Base-by-base conservation (phyloP, 2,113 vertebrate species). In the Coryphaenoides rupestris region DNA sequence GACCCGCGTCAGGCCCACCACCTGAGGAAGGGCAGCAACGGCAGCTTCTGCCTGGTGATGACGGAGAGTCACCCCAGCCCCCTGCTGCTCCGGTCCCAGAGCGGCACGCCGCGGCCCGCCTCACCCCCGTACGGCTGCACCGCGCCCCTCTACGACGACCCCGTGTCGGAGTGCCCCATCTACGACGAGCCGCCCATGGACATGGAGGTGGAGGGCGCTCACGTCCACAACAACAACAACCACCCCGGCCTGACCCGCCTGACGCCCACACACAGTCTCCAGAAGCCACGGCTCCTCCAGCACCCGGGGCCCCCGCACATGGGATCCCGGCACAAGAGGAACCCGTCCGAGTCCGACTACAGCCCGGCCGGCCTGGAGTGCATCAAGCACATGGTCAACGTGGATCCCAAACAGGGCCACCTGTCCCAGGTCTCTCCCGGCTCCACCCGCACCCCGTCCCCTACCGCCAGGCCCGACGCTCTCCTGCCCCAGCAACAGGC, bases 341-440 rank as follows among this genome's bases (percentile, higher is more conserved):
- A 87, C 46, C 86, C 91, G 3, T 91, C 91, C 26, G 64, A 87
- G 57, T 90, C 93, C 0, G 93, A 96, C 55, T 95, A 95, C 69
- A 95, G 93, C 77, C 94, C 92, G 9, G 93, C 92, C 58, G 94
- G 94, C 55, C 92, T 92, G 76, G 94, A 95, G 62, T 95, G 93
- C 72, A 94, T 95, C 79, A 94, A 93, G 78, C 94, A 96, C 77
- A 95, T 96, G 94, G 87, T 96, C 69, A 96, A 94, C 0, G 72
- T 96, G 52, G 93, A 95, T 56, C 87, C 89, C 58, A 90, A 89
- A 62, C 89, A 85, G 64, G 84, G 72, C 17, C 72, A 68, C 19
- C 62, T 82, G 9, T 65, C 88, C 4, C 47, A 50, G 47, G 50
- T 74, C 49, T 87, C 85, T 55, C 87, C 86, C 15, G 65, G 74